phyloP scores from a whole-genome alignment of 2,113 vertebrate genomes.

The Salvelinus sp. region DNA sequence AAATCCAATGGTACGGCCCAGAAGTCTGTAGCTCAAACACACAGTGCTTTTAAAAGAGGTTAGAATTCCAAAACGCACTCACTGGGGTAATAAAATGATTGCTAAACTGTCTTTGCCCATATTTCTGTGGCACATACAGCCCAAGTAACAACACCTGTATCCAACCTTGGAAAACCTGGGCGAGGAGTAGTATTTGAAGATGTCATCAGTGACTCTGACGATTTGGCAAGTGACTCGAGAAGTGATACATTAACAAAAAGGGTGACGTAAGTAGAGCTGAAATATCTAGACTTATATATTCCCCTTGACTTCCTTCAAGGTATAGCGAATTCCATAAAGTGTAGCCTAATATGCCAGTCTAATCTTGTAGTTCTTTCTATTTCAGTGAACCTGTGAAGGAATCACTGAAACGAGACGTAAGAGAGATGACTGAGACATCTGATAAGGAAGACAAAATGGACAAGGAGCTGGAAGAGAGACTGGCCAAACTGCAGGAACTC shows the following conservation, averaged over 20 bases:
- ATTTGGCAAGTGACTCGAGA: background rate
- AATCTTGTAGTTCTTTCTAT: background rate
- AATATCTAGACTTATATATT: background rate
- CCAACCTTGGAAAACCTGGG: slow-evolving; percentile 55
- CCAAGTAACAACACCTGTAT: slow-evolving; percentile 67
- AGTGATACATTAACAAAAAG: background rate
- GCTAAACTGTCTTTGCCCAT: no score
- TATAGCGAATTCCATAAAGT: background rate
- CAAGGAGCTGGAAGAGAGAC: slow-evolving; percentile 71
- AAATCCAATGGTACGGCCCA: no score
- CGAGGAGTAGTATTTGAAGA: slow-evolving; percentile 76
- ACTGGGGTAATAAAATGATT: no score
- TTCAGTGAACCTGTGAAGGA: slow-evolving; percentile 36
- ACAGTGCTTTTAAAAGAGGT: no score
- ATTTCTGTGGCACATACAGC: slow-evolving; percentile 40
- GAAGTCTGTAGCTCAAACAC: no score
- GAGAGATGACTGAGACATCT: background rate
- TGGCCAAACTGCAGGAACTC: slow-evolving; percentile 76
- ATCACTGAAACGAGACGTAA: background rate
- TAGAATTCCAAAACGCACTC: no score
- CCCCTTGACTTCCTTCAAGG: background rate
- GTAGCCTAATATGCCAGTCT: background rate
- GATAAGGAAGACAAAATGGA: slow-evolving; percentile 34
- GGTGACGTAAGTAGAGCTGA: background rate
- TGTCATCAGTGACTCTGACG: slow-evolving; percentile 47